Conservation (phyloP, 2,797 vertebrate genomes). For the Betta splendens region DNA sequence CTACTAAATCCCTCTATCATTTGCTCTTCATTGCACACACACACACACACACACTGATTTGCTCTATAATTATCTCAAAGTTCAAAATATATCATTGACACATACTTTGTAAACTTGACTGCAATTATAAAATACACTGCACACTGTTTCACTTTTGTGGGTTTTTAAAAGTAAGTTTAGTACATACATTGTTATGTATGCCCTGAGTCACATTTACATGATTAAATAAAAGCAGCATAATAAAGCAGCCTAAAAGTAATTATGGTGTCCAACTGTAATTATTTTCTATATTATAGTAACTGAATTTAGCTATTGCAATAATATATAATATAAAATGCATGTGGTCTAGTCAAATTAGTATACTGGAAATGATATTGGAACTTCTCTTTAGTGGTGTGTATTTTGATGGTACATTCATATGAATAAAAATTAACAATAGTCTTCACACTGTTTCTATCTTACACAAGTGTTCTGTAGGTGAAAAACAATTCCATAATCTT, state of each 20-base stretch:
- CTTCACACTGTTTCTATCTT: constrained; percentile 14
- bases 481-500: constrained; percentile 12
- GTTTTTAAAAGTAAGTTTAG: constrained; percentile 32
- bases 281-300: constrained; percentile 10
- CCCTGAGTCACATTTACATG: constrained; percentile 41
- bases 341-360: constrained; percentile 8
- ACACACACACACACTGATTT: constrained; percentile 27
- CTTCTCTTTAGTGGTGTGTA: constrained; percentile 9
- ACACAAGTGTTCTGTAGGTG: constrained; percentile 15
- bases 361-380: constrained; percentile 8
- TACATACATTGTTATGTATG: constrained; percentile 31
- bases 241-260: background rate
- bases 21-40: constrained; percentile 45
- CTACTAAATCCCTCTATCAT: constrained; percentile 56
- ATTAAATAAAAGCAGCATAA: constrained; percentile 13
- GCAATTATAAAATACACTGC: constrained; percentile 64
- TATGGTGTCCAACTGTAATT: background rate
- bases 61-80: constrained; percentile 47
- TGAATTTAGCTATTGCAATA: constrained; percentile 9
- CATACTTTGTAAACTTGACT: constrained; percentile 51
- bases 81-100: constrained; percentile 66
- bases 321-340: constrained; percentile 14
- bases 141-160: constrained; percentile 23
- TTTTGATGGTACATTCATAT: constrained; percentile 49
- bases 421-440: too few species aligned